Evolutionary conservation across 2,797 vertebrate genomes (phyloP).

Genomic region (Malurus splendens): DNA sequence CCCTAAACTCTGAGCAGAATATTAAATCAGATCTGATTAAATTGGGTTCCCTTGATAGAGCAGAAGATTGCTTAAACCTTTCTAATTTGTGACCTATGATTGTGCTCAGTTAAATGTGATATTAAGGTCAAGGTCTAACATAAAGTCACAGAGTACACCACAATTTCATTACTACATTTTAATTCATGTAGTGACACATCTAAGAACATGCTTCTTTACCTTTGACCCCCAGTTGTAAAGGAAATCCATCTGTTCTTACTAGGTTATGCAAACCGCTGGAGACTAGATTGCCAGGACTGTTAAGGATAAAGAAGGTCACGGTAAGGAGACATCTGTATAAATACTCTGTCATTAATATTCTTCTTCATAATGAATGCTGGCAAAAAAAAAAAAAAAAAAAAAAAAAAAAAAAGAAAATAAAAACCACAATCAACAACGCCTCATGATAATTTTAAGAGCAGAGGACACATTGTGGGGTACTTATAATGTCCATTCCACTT

Average conservation of each 20-base stretch:
- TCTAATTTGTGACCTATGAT: conserved; percentile 69
- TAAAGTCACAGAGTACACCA: conserved; percentile 49
- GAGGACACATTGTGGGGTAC: background rate
- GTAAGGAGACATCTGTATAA: conserved; percentile 2
- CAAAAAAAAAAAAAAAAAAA: background rate
- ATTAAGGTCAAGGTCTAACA: conserved; percentile 66
- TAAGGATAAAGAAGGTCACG: conserved; percentile 6
- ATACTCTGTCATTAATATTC: background rate
- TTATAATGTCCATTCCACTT: background rate
- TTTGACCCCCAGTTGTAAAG: conserved; percentile 57
- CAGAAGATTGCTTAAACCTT: conserved; percentile 61
- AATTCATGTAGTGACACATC: conserved; percentile 59
- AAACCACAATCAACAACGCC: background rate
- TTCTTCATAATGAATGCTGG: background rate
- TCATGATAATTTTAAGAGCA: background rate
- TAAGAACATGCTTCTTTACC: conserved; percentile 56
- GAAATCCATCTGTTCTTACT: conserved; percentile 55
- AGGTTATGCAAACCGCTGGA: conserved; percentile 19
- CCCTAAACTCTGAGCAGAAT: conserved; percentile 43
- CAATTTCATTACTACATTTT: conserved; percentile 70
- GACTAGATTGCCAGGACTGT: background rate
- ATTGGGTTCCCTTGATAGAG: conserved; percentile 48
- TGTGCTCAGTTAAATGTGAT: conserved; percentile 63
- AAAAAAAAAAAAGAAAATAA: background rate
- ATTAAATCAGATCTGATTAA: conserved; percentile 63